These are phyloP conservation scores for Aplysia californica DNA, from an alignment of 1,140 invertebrate genomes.

Conservation along the genomic window DNA sequence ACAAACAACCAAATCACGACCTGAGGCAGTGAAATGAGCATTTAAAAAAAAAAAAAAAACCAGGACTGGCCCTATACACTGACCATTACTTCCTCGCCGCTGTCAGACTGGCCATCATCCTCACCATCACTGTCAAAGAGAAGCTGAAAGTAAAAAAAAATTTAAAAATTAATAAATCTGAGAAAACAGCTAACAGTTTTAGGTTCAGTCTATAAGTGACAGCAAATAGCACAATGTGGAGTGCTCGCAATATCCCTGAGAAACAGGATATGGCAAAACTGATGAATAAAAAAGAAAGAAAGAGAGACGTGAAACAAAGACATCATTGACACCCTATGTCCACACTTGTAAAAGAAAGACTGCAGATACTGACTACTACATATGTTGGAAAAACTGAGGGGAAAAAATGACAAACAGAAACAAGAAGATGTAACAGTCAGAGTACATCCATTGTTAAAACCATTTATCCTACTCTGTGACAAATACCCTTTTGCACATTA, in stretches of 20 bases:
- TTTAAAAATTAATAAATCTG: background rate
- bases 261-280: too few relatives aligned
- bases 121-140: conserved; percentile 20
- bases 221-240: background rate
- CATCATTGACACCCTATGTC: too few relatives aligned
- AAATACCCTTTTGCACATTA: too few relatives aligned
- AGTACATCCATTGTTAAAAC: too few relatives aligned
- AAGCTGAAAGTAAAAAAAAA: conserved; percentile 3
- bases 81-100: conserved; percentile 6
- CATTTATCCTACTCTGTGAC: too few relatives aligned
- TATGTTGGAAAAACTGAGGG: too few relatives aligned
- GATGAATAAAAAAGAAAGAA: background rate
- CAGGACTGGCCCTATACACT: background rate
- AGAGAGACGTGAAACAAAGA: background rate
- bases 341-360: too few relatives aligned
- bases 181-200: background rate
- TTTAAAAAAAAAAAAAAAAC: background rate
- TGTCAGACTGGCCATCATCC: background rate
- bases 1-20: background rate
- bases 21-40: background rate
- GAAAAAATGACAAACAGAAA: too few relatives aligned
- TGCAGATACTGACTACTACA: too few relatives aligned
- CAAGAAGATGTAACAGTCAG: too few relatives aligned
- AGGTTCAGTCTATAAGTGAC: background rate
- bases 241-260: background rate